phyloP scores from a whole-genome alignment of 2,797 vertebrate genomes.

The Hyperoplus immaculatus region DNA sequence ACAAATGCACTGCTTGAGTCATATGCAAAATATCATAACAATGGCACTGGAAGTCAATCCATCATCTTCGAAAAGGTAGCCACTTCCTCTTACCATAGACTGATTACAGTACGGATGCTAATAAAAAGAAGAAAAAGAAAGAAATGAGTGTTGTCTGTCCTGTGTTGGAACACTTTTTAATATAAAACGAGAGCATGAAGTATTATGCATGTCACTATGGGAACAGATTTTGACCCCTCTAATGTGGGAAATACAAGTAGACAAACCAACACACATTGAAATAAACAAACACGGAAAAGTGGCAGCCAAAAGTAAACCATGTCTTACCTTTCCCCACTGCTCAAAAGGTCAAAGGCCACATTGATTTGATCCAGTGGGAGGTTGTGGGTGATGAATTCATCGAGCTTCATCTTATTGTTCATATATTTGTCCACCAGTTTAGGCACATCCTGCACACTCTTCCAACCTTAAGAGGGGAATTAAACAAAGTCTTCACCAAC shows the following conservation, averaged over 20 bases:
- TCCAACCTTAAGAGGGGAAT: conserved; percentile 87
- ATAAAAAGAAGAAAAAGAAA: conserved; percentile 19
- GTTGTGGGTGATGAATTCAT: conserved; percentile 92
- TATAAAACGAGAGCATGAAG: too few relatives aligned
- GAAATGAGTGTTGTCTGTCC: not conserved
- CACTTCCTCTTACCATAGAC: conserved; percentile 44
- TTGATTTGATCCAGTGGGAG: conserved; percentile 90
- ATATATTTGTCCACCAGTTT: conserved; percentile 92
- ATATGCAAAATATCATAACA: not conserved
- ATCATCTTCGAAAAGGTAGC: not conserved
- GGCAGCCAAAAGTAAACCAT: not conserved
- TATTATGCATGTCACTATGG: not conserved
- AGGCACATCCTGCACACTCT: conserved; percentile 89
- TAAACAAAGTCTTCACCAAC: not conserved
- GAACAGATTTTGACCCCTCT: not conserved
- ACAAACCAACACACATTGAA: not conserved
- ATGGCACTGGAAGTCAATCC: not conserved
- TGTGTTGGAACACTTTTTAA: too few relatives aligned
- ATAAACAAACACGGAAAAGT: not conserved
- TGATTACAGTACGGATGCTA: conserved; percentile 86
- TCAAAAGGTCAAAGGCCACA: conserved; percentile 90
- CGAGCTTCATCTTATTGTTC: conserved; percentile 92
- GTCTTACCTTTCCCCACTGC: conserved; percentile 87
- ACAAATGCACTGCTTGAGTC: not conserved
- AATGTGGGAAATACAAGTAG: not conserved